Conservation (phyloP, 2,888 invertebrate species). For the Xanthia togata region DNA sequence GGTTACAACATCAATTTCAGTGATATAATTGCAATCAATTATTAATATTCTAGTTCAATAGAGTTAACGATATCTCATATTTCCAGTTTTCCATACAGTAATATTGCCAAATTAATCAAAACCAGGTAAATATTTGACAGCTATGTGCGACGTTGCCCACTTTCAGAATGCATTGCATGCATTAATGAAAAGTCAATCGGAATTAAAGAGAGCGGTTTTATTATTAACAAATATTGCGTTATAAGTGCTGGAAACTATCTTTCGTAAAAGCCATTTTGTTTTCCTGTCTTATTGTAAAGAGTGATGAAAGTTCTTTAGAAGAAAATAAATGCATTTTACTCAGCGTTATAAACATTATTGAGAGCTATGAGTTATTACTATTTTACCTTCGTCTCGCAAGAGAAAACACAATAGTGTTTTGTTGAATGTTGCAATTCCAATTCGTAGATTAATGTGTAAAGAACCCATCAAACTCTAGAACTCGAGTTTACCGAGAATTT, state of each 20-base stretch:
- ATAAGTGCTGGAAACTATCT: neutral
- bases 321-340: neutral
- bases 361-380: slow-evolving; percentile 7
- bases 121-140: too few species aligned
- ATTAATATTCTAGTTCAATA: too few species aligned
- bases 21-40: too few species aligned
- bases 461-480: slow-evolving; percentile 6
- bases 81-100: too few species aligned
- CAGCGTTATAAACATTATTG: slow-evolving; percentile 4
- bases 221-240: slow-evolving; percentile 31
- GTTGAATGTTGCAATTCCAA: slow-evolving; percentile 2
- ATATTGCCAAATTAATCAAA: too few species aligned
- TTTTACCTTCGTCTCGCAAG: neutral
- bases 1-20: too few species aligned
- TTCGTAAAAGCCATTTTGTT: neutral
- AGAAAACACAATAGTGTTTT: slow-evolving; percentile 15
- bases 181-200: neutral
- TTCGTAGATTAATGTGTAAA: slow-evolving; percentile 6
- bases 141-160: too few species aligned
- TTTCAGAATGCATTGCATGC: too few species aligned
- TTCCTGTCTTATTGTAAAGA: neutral
- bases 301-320: slow-evolving; percentile 1
- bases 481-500: slow-evolving; percentile 16
- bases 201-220: neutral
- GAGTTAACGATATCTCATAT: too few species aligned